Conservation (phyloP, 2,797 vertebrate species). For the Danionella dracula region DNA sequence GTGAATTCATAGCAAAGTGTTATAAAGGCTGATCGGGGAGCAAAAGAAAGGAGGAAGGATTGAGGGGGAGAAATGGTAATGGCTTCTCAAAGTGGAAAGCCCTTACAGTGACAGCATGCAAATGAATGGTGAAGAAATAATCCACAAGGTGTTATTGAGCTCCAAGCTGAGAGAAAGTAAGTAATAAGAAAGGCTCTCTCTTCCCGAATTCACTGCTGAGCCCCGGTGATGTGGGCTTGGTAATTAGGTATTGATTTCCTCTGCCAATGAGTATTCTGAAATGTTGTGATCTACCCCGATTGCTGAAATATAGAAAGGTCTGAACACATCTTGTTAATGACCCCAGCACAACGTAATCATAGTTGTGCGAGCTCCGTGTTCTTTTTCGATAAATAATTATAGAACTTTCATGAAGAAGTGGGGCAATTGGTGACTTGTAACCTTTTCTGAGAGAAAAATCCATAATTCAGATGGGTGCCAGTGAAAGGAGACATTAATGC, state of each 20-base stretch:
- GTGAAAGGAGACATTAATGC: slow-evolving; percentile 9
- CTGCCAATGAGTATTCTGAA: slow-evolving; percentile 69
- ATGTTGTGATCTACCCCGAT: slow-evolving; percentile 53
- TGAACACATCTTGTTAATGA: slow-evolving; percentile 65
- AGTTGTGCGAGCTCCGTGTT: slow-evolving; percentile 40
- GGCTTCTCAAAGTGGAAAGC: slow-evolving; percentile 51
- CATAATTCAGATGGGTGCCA: slow-evolving; percentile 28
- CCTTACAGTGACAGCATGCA: slow-evolving; percentile 62
- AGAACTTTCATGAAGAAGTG: slow-evolving; percentile 30
- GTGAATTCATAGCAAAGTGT: slow-evolving; percentile 50
- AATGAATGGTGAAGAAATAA: slow-evolving; percentile 68
- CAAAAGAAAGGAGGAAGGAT: slow-evolving; percentile 30
- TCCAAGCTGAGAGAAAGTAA: slow-evolving; percentile 55
- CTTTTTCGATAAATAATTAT: slow-evolving; percentile 47
- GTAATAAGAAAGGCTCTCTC: slow-evolving; percentile 48
- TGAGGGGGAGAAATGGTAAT: slow-evolving; percentile 40
- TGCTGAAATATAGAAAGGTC: slow-evolving; percentile 58
- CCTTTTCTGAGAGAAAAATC: slow-evolving; percentile 24
- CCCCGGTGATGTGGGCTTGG: slow-evolving; percentile 60
- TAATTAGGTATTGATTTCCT: slow-evolving; percentile 86
- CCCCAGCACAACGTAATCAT: slow-evolving; percentile 55
- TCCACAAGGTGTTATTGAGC: slow-evolving; percentile 63
- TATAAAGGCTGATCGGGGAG: slow-evolving; percentile 33
- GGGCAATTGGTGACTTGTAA: slow-evolving; percentile 34
- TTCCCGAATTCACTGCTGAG: slow-evolving; percentile 44